Evolutionary conservation across 2,888 invertebrate species (phyloP), one percentile per base, ranked within the genome.

Genomic region (Dastarcus helophoroides): DNA sequence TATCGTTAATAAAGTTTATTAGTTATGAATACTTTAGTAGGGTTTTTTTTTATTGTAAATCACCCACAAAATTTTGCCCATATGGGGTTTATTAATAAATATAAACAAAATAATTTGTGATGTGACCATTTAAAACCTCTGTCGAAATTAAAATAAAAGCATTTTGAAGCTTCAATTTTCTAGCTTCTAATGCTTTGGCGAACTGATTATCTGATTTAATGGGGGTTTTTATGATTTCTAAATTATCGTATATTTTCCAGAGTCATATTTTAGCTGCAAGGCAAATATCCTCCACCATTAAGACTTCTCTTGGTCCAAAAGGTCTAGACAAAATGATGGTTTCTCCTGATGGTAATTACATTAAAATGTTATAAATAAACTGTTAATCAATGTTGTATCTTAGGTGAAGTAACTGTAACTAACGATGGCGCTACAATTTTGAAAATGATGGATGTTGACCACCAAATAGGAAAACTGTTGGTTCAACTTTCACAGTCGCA

Each of bases 361-460:
- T n/a, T n/a, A n/a, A n/a, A n/a, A n/a, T 9, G 8, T 5, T 10
- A 26, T 26, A 26, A 6, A 8, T 23, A 7, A 23, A 8, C 7
- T 30, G 3, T 13, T 14, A 31, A 14, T 9, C 3, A 31, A 31
- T 29, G 19, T 31, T 31, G 12, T 30, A 13, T n/a, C n/a, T n/a
- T 19, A 35, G 35, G 57, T 14, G 97, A 99, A 47, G 83, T 98
- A 2, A 93, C 91, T 0, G 86, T 95, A 22, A 98, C 97, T 24
- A 99, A 98, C 55, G 98, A 98, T 64, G 98, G 97, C 13, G 97
- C 97, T n/a, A 98, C 98, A 2, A 99, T 99, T 51, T 69, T 98
- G 44, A 90, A 94, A 63, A 73, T 89, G 64, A 99, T 99, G 97
- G 97, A 98, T 58, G 91, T 98, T 4, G 94, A 97, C 14, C 95